A percentile compares a stretch with the other conserved stretches of the same genome.
These are phyloP conservation scores for Anticlea derivata DNA, from an alignment of 2,888 invertebrate genomes.

Conservation along the genomic window DNA sequence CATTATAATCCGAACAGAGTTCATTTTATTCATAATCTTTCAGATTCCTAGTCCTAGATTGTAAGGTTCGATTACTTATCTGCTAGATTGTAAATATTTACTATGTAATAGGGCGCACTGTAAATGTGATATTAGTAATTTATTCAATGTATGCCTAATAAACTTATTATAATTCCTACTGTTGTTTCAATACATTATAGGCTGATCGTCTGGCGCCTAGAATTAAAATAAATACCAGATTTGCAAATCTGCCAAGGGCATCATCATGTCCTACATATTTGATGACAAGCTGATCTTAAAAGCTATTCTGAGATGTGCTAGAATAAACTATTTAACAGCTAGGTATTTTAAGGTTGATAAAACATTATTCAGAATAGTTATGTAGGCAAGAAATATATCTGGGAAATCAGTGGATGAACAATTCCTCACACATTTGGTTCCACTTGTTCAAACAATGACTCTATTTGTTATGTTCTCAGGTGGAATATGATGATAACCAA, in stretches of 20 bases:
- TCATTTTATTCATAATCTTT: conserved; percentile 55
- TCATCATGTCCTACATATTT: conserved; percentile 18
- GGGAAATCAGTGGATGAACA: not conserved
- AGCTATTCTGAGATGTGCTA: conserved; percentile 9
- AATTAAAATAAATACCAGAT: conserved; percentile 8
- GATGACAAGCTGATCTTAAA: conserved; percentile 13
- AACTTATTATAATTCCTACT: conserved; percentile 25
- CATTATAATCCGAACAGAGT: conserved; percentile 70
- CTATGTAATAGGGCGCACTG: conserved; percentile 65
- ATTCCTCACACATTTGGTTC: not conserved
- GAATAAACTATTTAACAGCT: conserved; percentile 8
- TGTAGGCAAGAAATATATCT: conserved; percentile 2
- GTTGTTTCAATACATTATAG: conserved; percentile 16
- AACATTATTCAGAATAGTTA: too few species aligned
- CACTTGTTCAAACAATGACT: conserved; percentile 37
- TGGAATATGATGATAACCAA: conserved; percentile 32
- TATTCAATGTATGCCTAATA: conserved; percentile 49
- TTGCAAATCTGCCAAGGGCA: conserved; percentile 20
- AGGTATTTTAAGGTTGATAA: too few species aligned
- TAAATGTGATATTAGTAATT: conserved; percentile 81
- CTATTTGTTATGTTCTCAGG: conserved; percentile 41
- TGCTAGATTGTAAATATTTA: conserved; percentile 40
- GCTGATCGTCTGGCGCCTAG: conserved; percentile 2
- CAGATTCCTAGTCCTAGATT: conserved; percentile 77
- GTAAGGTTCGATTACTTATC: conserved; percentile 58